A percentile compares a stretch with the other conserved stretches of the same genome.
phyloP scores from a whole-genome alignment of 2,888 invertebrate species.

The Altica lythri region DNA sequence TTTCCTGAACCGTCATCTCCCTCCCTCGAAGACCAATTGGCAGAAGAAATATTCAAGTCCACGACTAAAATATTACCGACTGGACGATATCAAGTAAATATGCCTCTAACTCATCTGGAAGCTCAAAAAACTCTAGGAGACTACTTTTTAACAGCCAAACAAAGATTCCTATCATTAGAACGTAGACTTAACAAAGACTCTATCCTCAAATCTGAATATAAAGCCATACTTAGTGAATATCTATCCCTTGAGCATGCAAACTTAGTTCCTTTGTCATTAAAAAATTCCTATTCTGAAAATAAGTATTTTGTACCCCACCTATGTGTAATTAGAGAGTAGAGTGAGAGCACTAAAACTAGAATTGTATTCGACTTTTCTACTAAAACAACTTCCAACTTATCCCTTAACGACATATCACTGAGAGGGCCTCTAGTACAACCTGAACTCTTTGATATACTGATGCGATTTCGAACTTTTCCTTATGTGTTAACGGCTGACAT shows the following conservation, averaged over 20 bases:
- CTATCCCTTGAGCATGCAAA: constrained; percentile 15
- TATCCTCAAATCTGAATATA: constrained; percentile 13
- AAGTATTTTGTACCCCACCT: no score
- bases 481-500: no score
- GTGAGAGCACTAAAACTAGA: no score
- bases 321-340: no score
- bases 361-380: no score
- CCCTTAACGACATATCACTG: no score
- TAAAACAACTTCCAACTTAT: no score
- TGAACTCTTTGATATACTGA: no score
- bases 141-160: constrained; percentile 18
- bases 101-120: constrained; percentile 10
- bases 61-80: constrained; percentile 9
- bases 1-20: constrained; percentile 11
- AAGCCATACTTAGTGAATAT: constrained; percentile 28
- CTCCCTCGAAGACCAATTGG: constrained; percentile 18
- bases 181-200: constrained; percentile 13
- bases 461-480: no score
- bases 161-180: constrained; percentile 23
- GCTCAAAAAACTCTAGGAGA: constrained; percentile 20
- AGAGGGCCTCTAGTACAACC: no score
- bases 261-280: constrained; percentile 12
- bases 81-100: constrained; percentile 17
- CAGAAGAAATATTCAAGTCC: constrained; percentile 6
- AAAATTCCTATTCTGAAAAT: not conserved